Evolutionary conservation across 2,113 vertebrate species (phyloP).

Genomic region (Motacilla tschutschensis): DNA sequence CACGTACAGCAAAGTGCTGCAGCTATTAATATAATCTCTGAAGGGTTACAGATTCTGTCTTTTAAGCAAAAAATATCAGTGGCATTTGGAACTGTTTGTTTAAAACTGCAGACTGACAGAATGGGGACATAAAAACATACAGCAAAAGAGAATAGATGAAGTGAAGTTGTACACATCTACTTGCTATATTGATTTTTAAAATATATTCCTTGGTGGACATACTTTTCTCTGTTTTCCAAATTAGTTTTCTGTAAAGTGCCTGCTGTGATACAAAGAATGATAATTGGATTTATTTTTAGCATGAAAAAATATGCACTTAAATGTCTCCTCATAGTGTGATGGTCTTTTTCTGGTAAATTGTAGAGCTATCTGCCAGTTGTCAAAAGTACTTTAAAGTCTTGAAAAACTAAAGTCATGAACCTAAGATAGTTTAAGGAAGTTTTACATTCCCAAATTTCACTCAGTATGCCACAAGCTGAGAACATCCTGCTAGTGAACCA

Average conservation of each 20-base stretch:
- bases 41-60: conserved; percentile 46
- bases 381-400: neutral
- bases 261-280: neutral
- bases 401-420: neutral
- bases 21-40: conserved; percentile 54
- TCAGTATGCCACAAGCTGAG: neutral
- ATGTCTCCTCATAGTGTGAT: neutral
- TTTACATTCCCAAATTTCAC: neutral
- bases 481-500: neutral
- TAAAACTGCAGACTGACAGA: conserved; percentile 65
- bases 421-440: neutral
- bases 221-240: neutral
- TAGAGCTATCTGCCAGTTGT: neutral
- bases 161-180: neutral
- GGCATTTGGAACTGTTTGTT: conserved; percentile 63
- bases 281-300: neutral
- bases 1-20: neutral
- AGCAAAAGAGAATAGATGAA: conserved; percentile 12
- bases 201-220: neutral
- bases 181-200: conserved; percentile 14
- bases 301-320: neutral
- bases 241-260: neutral
- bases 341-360: neutral
- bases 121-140: conserved; percentile 61
- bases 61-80: conserved; percentile 63